These are phyloP conservation scores for Pteruthius melanotis DNA, from an alignment of 2,113 vertebrate genomes.

Conservation along the genomic window DNA sequence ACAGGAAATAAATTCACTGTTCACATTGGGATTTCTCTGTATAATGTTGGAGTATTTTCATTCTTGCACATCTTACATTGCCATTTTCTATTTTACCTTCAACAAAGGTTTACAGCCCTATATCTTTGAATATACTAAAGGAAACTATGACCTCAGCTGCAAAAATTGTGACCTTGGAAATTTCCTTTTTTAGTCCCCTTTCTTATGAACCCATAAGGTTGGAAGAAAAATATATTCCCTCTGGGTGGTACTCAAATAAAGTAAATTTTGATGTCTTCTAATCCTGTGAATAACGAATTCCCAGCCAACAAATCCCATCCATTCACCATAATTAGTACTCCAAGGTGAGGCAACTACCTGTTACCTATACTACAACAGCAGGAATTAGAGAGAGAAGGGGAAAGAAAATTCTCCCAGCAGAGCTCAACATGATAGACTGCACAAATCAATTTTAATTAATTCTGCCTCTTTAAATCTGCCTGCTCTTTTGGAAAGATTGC, in stretches of 20 bases:
- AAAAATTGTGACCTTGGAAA: slow-evolving; percentile 27
- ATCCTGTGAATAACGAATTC: slow-evolving; percentile 14
- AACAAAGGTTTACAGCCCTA: not conserved
- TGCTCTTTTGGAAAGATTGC: slow-evolving; percentile 69
- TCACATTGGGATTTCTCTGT: not conserved
- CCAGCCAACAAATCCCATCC: slow-evolving; percentile 8
- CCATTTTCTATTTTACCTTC: not conserved
- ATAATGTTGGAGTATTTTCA: not conserved
- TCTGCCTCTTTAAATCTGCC: slow-evolving; percentile 72
- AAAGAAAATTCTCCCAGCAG: slow-evolving; percentile 36
- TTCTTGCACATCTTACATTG: not conserved
- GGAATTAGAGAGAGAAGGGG: not conserved
- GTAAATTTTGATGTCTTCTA: slow-evolving; percentile 36
- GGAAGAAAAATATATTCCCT: slow-evolving; percentile 1
- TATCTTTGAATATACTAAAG: not conserved
- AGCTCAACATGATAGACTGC: slow-evolving; percentile 51
- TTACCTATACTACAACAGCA: slow-evolving; percentile 22
- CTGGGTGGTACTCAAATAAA: slow-evolving; percentile 26
- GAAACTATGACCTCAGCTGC: not conserved
- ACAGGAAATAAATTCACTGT: not conserved
- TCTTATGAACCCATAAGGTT: not conserved
- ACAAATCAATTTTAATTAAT: slow-evolving; percentile 80
- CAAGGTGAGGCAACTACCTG: slow-evolving; percentile 33
- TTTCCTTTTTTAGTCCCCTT: slow-evolving; percentile 5
- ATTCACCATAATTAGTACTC: slow-evolving; percentile 57